Percentiles rank a stretch among this genome's conserved stretches.
phyloP scores from a whole-genome alignment of 2,888 invertebrate genomes.

The Alloplasta piceator region DNA sequence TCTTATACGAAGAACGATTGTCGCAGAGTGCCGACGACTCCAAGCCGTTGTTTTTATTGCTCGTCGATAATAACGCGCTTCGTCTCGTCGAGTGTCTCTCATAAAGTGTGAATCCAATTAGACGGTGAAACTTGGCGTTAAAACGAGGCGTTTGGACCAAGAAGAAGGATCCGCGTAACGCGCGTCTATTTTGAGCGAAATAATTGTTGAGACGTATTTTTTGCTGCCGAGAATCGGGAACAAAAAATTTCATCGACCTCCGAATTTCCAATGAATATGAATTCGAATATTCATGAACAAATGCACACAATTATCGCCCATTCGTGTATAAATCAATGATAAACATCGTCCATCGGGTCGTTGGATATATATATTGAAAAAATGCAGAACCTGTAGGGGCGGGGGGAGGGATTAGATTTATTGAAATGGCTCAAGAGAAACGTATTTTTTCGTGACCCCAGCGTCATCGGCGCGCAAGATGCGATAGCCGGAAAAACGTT shows the following conservation, averaged over 20 bases:
- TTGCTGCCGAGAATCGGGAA: too few relatives aligned
- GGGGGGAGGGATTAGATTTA: conserved; percentile 32
- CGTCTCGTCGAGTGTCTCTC: neutral
- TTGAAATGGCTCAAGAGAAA: conserved; percentile 32
- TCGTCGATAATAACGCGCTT: conserved; percentile 12
- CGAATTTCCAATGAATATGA: too few relatives aligned
- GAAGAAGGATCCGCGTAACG: too few relatives aligned
- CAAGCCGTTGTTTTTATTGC: neutral
- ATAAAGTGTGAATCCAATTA: conserved; percentile 33
- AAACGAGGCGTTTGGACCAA: too few relatives aligned
- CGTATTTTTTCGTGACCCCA: conserved; percentile 21
- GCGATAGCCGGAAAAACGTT: conserved; percentile 41
- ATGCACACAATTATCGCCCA: too few relatives aligned
- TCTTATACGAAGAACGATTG: too few relatives aligned
- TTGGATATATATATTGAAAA: neutral
- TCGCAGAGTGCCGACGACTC: too few relatives aligned
- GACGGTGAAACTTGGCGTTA: conserved; percentile 21
- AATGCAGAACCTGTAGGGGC: neutral
- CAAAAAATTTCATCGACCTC: too few relatives aligned
- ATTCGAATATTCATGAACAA: too few relatives aligned
- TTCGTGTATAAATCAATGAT: too few relatives aligned
- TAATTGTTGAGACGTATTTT: too few relatives aligned
- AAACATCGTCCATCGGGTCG: neutral
- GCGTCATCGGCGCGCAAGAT: neutral
- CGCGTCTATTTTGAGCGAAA: too few relatives aligned